Percentiles rank a stretch among this genome's conserved stretches.
Evolutionary conservation across 1,140 invertebrate species (phyloP).

Genomic region (Linepithema humile): DNA sequence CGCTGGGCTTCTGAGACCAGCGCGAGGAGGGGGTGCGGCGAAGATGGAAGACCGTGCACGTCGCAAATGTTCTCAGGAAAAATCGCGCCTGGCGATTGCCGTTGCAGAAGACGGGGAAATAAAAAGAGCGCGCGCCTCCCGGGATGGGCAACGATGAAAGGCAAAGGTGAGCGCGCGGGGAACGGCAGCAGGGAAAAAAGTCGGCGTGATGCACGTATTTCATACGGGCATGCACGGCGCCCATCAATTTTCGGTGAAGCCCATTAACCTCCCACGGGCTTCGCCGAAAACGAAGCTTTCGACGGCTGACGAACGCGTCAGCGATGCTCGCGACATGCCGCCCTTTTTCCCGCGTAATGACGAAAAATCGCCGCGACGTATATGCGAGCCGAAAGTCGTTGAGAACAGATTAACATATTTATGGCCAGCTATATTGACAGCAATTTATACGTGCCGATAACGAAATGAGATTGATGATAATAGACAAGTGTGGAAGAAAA

Average conservation of each 20-base stretch:
- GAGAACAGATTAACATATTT: constrained; percentile 31
- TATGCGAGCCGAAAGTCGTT: neutral
- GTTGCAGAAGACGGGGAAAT: constrained; percentile 24
- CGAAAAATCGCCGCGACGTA: constrained; percentile 28
- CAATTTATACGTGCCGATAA: neutral
- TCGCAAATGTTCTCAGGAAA: constrained; percentile 61
- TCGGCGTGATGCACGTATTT: constrained; percentile 70
- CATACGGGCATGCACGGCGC: constrained; percentile 69
- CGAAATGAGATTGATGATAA: constrained; percentile 6
- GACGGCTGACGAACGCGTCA: constrained; percentile 64
- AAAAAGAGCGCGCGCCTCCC: constrained; percentile 45
- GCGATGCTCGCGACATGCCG: constrained; percentile 66
- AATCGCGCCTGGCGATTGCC: constrained; percentile 61
- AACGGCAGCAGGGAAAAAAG: constrained; percentile 43
- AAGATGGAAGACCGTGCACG: constrained; percentile 41
- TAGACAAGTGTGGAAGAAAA: neutral
- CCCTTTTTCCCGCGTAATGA: neutral
- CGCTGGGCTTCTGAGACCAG: neutral
- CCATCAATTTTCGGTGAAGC: constrained; percentile 81
- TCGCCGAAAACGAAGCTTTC: constrained; percentile 66
- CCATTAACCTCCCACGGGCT: constrained; percentile 77
- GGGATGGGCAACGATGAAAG: constrained; percentile 32
- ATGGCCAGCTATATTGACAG: neutral
- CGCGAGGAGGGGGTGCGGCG: neutral
- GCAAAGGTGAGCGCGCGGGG: constrained; percentile 36